Evolutionary conservation across 2,113 vertebrate species (phyloP).

Genomic region (Tenebrosternarchus preto): DNA sequence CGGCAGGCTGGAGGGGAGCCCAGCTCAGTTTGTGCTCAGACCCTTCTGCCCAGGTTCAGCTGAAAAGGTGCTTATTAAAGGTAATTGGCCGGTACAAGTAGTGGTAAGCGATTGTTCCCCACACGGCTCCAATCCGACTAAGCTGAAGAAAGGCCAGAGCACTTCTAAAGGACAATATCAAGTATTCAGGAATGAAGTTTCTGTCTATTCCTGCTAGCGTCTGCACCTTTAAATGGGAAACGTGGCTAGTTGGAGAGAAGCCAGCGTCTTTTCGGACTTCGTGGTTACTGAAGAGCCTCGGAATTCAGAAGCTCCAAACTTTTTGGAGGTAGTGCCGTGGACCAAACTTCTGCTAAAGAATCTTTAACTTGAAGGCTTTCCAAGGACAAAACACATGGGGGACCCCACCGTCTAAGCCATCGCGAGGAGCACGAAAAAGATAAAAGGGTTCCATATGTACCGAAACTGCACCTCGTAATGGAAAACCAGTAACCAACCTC

Average conservation of each 20-base stretch:
- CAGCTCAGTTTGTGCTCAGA: constrained; percentile 28
- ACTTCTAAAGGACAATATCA: constrained; percentile 59
- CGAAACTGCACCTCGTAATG: background rate
- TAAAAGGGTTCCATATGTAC: too few species aligned
- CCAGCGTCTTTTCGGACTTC: background rate
- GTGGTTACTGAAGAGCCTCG: background rate
- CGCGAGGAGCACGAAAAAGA: too few species aligned
- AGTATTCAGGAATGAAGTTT: constrained; percentile 62
- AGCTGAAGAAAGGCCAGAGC: background rate
- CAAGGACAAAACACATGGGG: background rate
- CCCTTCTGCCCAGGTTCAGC: constrained; percentile 43
- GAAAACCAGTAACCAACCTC: constrained; percentile 52
- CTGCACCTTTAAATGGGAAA: constrained; percentile 48
- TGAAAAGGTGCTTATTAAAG: constrained; percentile 69
- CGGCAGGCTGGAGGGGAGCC: constrained; percentile 27
- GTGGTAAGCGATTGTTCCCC: constrained; percentile 31
- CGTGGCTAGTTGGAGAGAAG: background rate
- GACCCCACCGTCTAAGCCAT: too few species aligned
- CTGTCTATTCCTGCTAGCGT: constrained; percentile 45
- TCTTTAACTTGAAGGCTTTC: background rate
- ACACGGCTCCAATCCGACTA: constrained; percentile 46
- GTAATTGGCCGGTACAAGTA: constrained; percentile 58
- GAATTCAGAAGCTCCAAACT: background rate
- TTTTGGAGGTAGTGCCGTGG: background rate
- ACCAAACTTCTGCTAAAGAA: background rate